These are phyloP conservation scores for Ciconia maguari DNA, from an alignment of 2,113 vertebrate genomes.

Conservation along the genomic window DNA sequence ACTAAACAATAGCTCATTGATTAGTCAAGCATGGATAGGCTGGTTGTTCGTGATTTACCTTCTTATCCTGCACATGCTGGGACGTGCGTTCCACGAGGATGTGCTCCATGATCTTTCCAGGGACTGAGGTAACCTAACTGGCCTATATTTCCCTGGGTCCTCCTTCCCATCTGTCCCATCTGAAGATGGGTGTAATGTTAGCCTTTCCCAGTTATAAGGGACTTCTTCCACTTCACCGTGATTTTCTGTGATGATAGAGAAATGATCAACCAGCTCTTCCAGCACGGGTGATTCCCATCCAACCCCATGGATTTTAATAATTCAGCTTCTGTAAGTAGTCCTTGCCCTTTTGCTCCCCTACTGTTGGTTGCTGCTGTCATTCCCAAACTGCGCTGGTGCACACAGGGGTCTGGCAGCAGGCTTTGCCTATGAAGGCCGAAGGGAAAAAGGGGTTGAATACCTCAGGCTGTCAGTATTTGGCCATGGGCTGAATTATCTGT, in stretches of 20 bases:
- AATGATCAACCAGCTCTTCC: not conserved
- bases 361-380: not conserved
- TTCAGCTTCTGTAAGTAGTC: not conserved
- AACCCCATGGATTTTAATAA: not conserved
- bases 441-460: not conserved
- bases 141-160: not conserved
- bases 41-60: not conserved
- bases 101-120: not conserved
- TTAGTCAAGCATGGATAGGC: not conserved
- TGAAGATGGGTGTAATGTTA: not conserved
- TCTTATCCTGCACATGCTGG: not conserved
- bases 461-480: not conserved
- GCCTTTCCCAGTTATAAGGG: not conserved
- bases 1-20: not conserved
- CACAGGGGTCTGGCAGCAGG: not conserved
- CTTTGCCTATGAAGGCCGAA: not conserved
- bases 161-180: not conserved
- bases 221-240: not conserved
- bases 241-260: not conserved
- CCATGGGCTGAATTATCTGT: not conserved
- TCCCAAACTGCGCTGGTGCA: not conserved
- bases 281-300: not conserved
- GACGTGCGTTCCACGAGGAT: fast-evolving
- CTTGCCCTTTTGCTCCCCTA: not conserved
- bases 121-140: not conserved